Evolutionary conservation across 2,113 vertebrate genomes (phyloP), one percentile per base, ranked within the genome.

Genomic region (Symphodus melops): DNA sequence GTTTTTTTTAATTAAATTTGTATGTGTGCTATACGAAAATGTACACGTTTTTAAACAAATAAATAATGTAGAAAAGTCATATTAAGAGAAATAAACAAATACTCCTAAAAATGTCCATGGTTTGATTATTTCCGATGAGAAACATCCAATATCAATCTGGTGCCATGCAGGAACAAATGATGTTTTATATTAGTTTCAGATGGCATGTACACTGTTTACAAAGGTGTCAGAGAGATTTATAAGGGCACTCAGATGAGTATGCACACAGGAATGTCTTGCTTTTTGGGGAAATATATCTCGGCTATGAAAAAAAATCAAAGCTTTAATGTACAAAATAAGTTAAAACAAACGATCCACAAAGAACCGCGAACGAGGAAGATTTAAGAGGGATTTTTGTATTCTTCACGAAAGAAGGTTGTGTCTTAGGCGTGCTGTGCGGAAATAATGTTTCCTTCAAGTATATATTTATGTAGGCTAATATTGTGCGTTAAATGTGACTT

Each of bases 181-280:
- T 79, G 65, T 82, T 88, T 89, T 86, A 74, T 85, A 77, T 68
- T 65, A 89, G 79, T 81, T 89, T 91, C 73, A 88, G 73, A 91
- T 87, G 83, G 86, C 84, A 85, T 92, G 86, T 89, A 88, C 86
- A 90, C 75, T 93, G 92, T 94, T 93, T 94, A 94, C 90, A 92
- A 91, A 94, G 89, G 86, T 88, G 93, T 93, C 94, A 93, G 73
- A 52, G 81, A 91, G 94, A 94, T 94, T 93, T 93, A 90, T 91
- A 89, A 91, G 89, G 83, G 83, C 87, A 91, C 89, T 89, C 87
- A 25, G 84, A 88, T 88, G 86, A 83, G 77, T 83, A 61, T 83
- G 82, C 88, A 87, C 82, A 89, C 74, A 87, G 86, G 91, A 90
- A 90, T 90, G 86, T 89, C 79, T 89, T 79, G 57, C 44, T 85